Conservation (phyloP, 1,140 invertebrate species). For the Pristionchus pacificus region DNA sequence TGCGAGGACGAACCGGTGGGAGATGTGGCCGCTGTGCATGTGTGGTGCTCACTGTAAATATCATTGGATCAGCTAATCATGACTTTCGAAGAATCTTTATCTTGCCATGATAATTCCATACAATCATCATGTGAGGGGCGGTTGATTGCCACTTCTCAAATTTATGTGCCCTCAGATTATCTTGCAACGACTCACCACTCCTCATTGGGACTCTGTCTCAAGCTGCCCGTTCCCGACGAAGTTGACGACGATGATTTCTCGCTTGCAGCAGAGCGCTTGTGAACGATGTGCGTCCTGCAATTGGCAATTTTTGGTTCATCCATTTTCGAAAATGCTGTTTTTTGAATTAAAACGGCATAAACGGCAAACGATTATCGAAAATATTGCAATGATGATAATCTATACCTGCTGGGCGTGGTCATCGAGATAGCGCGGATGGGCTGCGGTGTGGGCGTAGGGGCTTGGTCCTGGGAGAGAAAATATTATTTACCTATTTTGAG, state of each 20-base stretch:
- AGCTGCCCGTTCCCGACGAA: background rate
- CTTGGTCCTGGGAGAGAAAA: background rate
- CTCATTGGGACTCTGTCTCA: slow-evolving; percentile 12
- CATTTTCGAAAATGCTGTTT: no score
- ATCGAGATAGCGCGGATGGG: background rate
- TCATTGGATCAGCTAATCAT: background rate
- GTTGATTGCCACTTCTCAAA: background rate
- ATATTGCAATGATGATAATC: background rate
- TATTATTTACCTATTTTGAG: background rate
- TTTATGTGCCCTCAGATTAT: no score
- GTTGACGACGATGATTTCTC: slow-evolving; percentile 3
- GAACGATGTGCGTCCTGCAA: background rate
- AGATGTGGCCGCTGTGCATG: no score
- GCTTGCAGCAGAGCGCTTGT: background rate
- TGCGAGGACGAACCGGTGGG: no score
- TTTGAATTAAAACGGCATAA: background rate
- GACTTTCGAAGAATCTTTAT: background rate
- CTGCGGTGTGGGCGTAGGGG: background rate
- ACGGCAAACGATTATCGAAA: no score
- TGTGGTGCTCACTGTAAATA: no score
- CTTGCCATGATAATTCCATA: background rate
- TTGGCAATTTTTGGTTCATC: background rate
- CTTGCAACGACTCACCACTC: background rate
- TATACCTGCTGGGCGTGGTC: background rate
- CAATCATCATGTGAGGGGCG: background rate